Evolutionary conservation across 2,888 invertebrate genomes (phyloP).

Genomic region (Megaustenia siamemsis): DNA sequence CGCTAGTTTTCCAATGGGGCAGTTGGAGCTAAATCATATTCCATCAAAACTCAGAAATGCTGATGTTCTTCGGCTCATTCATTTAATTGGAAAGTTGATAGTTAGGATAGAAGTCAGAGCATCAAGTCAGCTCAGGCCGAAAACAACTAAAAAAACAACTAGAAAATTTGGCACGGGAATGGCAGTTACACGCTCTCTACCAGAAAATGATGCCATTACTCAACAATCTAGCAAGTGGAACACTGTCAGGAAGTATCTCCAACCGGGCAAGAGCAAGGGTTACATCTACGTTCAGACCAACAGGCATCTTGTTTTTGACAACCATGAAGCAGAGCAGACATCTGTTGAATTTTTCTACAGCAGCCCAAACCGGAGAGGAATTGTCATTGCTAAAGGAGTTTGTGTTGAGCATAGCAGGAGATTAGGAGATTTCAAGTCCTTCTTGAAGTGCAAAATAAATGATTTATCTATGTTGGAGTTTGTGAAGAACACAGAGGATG

Average conservation of each 20-base stretch:
- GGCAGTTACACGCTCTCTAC: not conserved
- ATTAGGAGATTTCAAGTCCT: conserved; percentile 14
- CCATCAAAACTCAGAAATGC: conserved; percentile 13
- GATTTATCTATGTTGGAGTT: conserved; percentile 6
- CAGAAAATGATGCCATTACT: not conserved
- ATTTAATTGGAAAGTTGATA: not conserved
- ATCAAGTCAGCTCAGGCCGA: not conserved
- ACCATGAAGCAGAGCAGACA: conserved; percentile 32
- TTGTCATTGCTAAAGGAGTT: conserved; percentile 17
- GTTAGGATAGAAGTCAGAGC: conserved; percentile 17
- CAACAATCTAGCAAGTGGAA: not conserved
- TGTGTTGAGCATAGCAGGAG: not conserved
- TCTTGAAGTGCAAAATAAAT: conserved; percentile 22
- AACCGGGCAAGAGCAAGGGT: not conserved
- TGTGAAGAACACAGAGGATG: not conserved
- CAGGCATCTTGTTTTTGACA: conserved; percentile 37
- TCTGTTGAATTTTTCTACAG: conserved; percentile 42
- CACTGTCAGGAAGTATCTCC: not conserved
- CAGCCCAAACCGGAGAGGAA: not conserved
- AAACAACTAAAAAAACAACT: not conserved
- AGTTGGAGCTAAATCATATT: not conserved
- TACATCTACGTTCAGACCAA: conserved; percentile 35
- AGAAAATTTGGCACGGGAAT: conserved; percentile 12
- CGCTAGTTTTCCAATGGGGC: not conserved
- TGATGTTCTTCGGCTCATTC: not conserved